phyloP scores from a whole-genome alignment of 2,797 vertebrate species.

The Hydrophis major region DNA sequence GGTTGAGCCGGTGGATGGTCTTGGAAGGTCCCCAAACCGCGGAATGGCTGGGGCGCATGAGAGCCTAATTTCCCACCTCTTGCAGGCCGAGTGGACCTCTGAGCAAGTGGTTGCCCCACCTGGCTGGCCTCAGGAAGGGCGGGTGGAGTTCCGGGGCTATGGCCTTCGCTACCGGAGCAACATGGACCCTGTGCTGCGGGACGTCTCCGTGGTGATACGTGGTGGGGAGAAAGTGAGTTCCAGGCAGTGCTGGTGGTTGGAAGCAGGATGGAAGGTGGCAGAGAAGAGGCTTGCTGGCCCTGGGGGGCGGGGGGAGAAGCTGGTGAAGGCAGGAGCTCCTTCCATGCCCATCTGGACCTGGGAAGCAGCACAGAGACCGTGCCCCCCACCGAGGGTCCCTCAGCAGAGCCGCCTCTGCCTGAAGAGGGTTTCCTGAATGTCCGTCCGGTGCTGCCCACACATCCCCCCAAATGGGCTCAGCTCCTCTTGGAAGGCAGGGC shows the following conservation, averaged over 20 bases:
- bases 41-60: neutral
- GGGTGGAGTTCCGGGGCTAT: slow-evolving; percentile 81
- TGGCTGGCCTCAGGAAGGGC: slow-evolving; percentile 84
- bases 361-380: too few species aligned
- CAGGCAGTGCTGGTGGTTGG: neutral
- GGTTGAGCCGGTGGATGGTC: neutral
- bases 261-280: neutral
- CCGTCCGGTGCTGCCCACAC: neutral
- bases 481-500: too few species aligned
- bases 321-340: neutral
- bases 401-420: neutral
- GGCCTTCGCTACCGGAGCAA: slow-evolving; percentile 88
- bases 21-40: neutral
- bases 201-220: slow-evolving; percentile 80
- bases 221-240: slow-evolving; percentile 89
- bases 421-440: neutral
- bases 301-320: too few species aligned
- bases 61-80: neutral
- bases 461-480: neutral
- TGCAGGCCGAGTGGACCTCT: slow-evolving; percentile 84
- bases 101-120: slow-evolving; percentile 64
- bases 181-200: slow-evolving; percentile 85
- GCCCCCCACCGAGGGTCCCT: too few species aligned
- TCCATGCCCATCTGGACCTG: too few species aligned
- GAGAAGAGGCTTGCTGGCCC: neutral